Evolutionary conservation across 2,888 invertebrate species (phyloP).

Genomic region (Ptychoptera albimana): DNA sequence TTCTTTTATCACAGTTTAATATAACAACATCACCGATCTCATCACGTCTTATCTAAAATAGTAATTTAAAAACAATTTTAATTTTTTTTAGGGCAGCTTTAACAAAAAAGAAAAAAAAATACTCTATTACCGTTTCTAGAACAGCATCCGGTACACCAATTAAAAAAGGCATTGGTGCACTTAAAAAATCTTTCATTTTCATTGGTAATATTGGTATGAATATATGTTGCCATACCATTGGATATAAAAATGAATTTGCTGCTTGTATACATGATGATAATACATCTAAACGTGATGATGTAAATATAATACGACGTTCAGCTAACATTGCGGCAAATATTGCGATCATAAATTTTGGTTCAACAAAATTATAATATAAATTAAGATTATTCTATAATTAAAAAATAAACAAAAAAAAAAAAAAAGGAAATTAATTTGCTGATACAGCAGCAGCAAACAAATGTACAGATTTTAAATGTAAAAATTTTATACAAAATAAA

Average conservation of each 20-base stretch:
- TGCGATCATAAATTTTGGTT: constrained; percentile 84
- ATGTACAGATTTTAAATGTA: background rate
- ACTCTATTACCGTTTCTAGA: constrained; percentile 34
- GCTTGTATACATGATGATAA: constrained; percentile 89
- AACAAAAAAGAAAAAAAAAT: too few relatives aligned
- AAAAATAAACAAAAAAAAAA: too few relatives aligned
- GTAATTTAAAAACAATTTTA: background rate
- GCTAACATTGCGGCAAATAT: constrained; percentile 91
- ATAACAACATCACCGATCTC: constrained; percentile 92
- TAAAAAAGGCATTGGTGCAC: constrained; percentile 95
- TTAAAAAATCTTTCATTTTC: constrained; percentile 73
- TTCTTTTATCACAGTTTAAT: constrained; percentile 82
- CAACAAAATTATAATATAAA: constrained; percentile 96
- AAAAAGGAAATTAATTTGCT: too few relatives aligned
- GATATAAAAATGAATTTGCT: constrained; percentile 85
- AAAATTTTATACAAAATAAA: background rate
- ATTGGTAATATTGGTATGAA: constrained; percentile 90
- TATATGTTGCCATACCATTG: constrained; percentile 98
- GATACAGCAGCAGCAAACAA: too few relatives aligned
- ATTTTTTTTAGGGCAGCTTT: too few relatives aligned
- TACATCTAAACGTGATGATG: constrained; percentile 74
- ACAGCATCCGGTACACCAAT: constrained; percentile 86
- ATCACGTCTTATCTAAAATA: constrained; percentile 39
- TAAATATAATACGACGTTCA: constrained; percentile 86
- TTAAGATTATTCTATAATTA: constrained; percentile 83